A percentile compares a stretch with the other conserved stretches of the same genome.
These are phyloP conservation scores for Smittia sp. DNA, from an alignment of 2,888 invertebrate genomes.

Conservation along the genomic window DNA sequence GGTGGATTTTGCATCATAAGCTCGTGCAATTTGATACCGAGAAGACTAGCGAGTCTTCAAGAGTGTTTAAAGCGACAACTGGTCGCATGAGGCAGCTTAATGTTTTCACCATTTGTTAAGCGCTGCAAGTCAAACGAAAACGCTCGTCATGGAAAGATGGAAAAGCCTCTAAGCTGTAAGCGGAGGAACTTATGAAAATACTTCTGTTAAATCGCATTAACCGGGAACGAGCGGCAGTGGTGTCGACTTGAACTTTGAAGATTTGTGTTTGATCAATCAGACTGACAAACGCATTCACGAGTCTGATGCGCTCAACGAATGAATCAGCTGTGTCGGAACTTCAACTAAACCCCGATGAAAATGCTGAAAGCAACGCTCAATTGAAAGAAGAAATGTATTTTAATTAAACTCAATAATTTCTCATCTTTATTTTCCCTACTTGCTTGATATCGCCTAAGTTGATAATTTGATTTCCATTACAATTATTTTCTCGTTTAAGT, in stretches of 20 bases:
- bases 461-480: constrained; percentile 16
- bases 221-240: no score
- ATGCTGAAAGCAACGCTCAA: background rate
- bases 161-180: background rate
- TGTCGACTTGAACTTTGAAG: no score
- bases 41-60: background rate
- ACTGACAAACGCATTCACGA: no score
- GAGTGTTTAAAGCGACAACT: constrained; percentile 8
- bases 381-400: background rate
- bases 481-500: constrained; percentile 11
- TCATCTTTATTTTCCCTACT: constrained; percentile 7
- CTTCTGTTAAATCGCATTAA: background rate
- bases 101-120: background rate
- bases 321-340: no score
- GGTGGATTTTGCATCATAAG: constrained; percentile 1
- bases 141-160: background rate
- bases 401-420: constrained; percentile 23
- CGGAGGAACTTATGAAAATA: background rate
- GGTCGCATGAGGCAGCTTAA: background rate
- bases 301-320: no score
- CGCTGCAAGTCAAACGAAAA: constrained; percentile 1
- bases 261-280: no score
- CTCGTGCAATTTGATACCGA: constrained; percentile 1
- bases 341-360: no score
- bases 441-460: constrained; percentile 8